Percentiles rank a stretch among this genome's conserved stretches.
Conservation (phyloP, 2,113 vertebrate genomes). For the Thunnus thynnus region DNA sequence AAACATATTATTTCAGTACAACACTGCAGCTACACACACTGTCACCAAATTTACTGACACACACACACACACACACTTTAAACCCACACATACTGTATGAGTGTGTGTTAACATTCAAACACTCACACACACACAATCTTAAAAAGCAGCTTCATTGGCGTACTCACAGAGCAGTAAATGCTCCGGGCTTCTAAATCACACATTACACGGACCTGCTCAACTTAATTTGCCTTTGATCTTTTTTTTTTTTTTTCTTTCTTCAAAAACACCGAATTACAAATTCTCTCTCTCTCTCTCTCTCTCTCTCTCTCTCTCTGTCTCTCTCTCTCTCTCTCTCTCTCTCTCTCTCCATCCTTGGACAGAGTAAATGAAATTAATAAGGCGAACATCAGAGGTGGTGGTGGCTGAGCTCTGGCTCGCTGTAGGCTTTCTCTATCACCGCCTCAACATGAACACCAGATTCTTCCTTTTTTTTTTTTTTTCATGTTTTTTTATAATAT, state of each 20-base stretch:
- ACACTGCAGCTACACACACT: no score
- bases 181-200: slow-evolving; percentile 76
- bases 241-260: slow-evolving; percentile 5
- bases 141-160: slow-evolving; percentile 54
- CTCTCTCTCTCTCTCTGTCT: not conserved
- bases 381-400: slow-evolving; percentile 33
- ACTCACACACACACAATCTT: slow-evolving; percentile 61
- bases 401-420: not conserved
- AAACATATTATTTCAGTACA: no score
- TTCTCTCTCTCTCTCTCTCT: slow-evolving; percentile 12
- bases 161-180: slow-evolving; percentile 70
- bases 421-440: slow-evolving; percentile 26
- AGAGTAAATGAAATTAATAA: slow-evolving; percentile 52
- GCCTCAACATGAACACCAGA: not conserved
- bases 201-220: slow-evolving; percentile 79
- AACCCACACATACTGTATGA: not conserved
- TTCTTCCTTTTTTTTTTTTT: not conserved
- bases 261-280: slow-evolving; percentile 71
- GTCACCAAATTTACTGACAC: not conserved
- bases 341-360: not conserved
- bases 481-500: slow-evolving; percentile 40
- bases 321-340: not conserved
- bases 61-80: slow-evolving; percentile 52
- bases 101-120: not conserved
- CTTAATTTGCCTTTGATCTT: slow-evolving; percentile 82